Evolutionary conservation across 2,888 invertebrate genomes (phyloP), one percentile per base, ranked within the genome.

Genomic region (Drosophila neonasuta): DNA sequence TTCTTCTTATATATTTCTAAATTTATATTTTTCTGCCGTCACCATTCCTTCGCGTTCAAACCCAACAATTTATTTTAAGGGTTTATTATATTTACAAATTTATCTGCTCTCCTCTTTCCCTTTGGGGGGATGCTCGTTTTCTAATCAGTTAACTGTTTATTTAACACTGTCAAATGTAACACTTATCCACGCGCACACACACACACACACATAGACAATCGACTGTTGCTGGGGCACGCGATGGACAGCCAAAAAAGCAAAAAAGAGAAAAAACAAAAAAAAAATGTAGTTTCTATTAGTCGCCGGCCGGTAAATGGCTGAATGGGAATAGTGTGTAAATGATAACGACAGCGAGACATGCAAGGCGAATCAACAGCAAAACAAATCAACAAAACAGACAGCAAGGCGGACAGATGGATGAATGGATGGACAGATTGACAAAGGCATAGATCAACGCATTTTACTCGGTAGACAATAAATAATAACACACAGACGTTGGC

Each of bases 321-420:
- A 60, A 68, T 68, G 56, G 55, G 59, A 78, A 71, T 56, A 46
- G 67, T 66, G 68, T 71, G 50, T 62, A 65, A 79, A 77, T 80
- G 86, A 81, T 86, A 87, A 86, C 83, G 83, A 57, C 77, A 55
- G 60, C 70, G 51, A 65, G 71, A 60, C 80, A 87, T 86, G 80
- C 87, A 54, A 86, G 61, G 61, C 59, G 56, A 71, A 68, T 71
- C 80, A 86, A 77, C 64, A 75, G 79, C 63, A 78, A 66, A 67
- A 52, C 44, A 44, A 64, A 57, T 30, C 20, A 46, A 51, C 46
- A 56, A 36, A 54, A 55, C 44, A 66, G 34, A 49, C 49, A 41
- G 48, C 50, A 39, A 48, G 56, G 49, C 42, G 15, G 30, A 20
- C 39, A 71, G 58, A 51, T 39, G 60, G 13, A 61, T 36, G 49